Evolutionary conservation across 1,140 invertebrate species (phyloP).

Genomic region (Bombus terrestris): DNA sequence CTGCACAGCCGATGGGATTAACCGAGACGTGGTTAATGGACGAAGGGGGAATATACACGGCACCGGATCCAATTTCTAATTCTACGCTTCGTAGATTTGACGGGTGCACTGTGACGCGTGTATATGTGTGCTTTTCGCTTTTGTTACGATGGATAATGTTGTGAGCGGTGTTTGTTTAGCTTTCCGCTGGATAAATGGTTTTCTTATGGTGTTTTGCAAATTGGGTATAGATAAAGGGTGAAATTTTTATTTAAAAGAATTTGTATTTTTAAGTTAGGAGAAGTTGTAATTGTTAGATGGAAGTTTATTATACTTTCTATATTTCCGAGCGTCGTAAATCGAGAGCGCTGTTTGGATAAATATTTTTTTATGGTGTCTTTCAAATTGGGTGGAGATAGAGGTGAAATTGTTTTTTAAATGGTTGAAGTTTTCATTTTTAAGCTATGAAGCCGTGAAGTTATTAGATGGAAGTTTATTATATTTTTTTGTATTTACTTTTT

Average conservation of each 20-base stretch:
- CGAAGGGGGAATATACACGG: constrained; percentile 59
- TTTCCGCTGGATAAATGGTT: neutral
- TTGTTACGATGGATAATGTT: constrained; percentile 11
- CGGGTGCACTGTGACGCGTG: constrained; percentile 53
- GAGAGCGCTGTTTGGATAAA: no score
- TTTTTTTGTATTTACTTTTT: no score
- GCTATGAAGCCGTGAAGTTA: no score
- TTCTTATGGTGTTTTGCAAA: neutral
- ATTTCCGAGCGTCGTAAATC: no score
- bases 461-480: no score
- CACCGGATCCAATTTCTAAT: constrained; percentile 70
- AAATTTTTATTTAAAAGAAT: neutral
- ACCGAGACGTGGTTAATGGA: constrained; percentile 66
- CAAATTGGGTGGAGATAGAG: no score
- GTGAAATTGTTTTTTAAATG: no score
- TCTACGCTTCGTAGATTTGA: constrained; percentile 66
- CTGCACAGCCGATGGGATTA: constrained; percentile 52
- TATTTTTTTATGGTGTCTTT: no score
- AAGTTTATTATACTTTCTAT: no score
- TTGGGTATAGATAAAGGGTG: no score
- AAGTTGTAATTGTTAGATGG: no score
- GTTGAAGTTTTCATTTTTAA: no score
- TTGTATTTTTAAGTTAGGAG: neutral
- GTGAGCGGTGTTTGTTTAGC: neutral
- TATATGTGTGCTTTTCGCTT: constrained; percentile 4